Conservation (phyloP, 2,797 vertebrate species). For the Miichthys miiuy region DNA sequence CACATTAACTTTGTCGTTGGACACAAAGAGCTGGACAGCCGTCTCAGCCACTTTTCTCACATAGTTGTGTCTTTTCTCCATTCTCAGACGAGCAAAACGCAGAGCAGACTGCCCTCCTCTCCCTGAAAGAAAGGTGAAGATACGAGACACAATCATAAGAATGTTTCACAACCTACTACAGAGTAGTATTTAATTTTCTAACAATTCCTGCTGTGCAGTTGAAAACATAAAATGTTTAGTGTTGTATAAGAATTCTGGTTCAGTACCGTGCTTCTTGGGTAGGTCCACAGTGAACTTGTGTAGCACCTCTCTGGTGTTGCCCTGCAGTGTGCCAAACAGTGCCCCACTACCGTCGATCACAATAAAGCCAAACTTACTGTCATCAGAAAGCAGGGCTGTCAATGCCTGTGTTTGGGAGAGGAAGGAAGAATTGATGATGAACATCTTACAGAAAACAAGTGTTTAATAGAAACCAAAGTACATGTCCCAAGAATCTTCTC, state of each 20-base stretch:
- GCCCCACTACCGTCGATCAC: constrained; percentile 98
- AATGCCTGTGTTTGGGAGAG: constrained; percentile 87
- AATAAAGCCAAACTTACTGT: constrained; percentile 99
- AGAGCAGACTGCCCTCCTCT: constrained; percentile 99
- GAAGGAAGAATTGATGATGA: constrained; percentile 19
- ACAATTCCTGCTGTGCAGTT: neutral
- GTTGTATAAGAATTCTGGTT: constrained; percentile 2
- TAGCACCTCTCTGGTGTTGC: constrained; percentile 98
- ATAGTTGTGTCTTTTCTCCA: constrained; percentile 99
- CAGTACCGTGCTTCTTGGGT: constrained; percentile 98
- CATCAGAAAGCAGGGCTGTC: constrained; percentile 96
- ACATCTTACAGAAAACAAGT: constrained; percentile 23
- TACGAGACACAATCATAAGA: neutral
- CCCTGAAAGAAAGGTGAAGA: constrained; percentile 81
- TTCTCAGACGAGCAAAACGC: constrained; percentile 98
- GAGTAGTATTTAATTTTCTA: neutral
- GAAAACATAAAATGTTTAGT: neutral
- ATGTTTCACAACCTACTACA: neutral
- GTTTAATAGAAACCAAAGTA: neutral
- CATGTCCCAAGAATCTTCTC: neutral
- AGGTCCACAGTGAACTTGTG: constrained; percentile 99
- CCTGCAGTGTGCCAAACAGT: constrained; percentile 97
- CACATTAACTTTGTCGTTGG: constrained; percentile 99
- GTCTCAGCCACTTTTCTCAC: constrained; percentile 99
- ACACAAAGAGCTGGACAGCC: constrained; percentile 97